Evolutionary conservation across 2,113 vertebrate species (phyloP).

Genomic region (Entelurus aequoreus): DNA sequence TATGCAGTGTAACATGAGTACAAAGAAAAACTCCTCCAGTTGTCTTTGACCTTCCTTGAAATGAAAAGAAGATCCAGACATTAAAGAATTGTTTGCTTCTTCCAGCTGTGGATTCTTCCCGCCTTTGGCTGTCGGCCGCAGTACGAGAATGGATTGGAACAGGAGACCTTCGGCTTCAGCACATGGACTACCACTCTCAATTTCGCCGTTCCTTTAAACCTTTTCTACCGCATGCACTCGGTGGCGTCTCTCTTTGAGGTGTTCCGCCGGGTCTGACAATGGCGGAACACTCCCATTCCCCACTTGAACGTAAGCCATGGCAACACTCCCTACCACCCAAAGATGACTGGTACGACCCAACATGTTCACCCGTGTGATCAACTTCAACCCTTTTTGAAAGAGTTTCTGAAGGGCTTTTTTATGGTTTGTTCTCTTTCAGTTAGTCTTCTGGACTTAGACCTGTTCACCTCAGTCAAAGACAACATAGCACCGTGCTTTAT

Average conservation of each 20-base stretch:
- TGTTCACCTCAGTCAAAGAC: not conserved
- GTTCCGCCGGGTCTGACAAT: constrained; percentile 80
- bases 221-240: constrained; percentile 97
- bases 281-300: constrained; percentile 14
- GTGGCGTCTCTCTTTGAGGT: constrained; percentile 93
- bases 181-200: constrained; percentile 94
- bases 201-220: constrained; percentile 90
- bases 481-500: constrained; percentile 36
- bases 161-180: constrained; percentile 87
- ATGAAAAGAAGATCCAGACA: not conserved
- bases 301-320: constrained; percentile 35
- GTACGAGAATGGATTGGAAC: constrained; percentile 91
- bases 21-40: not conserved
- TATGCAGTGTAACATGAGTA: not conserved
- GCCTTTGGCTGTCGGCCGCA: constrained; percentile 95
- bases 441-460: not conserved
- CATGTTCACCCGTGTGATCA: constrained; percentile 16
- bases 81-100: constrained; percentile 5
- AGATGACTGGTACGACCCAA: constrained; percentile 26
- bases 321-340: constrained; percentile 14
- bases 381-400: constrained; percentile 15
- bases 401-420: constrained; percentile 11
- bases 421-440: constrained; percentile 22
- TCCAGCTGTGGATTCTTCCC: constrained; percentile 91
- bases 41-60: not conserved